phyloP scores from a whole-genome alignment of 2,113 vertebrate species.

The Argyrosomus japonicus region DNA sequence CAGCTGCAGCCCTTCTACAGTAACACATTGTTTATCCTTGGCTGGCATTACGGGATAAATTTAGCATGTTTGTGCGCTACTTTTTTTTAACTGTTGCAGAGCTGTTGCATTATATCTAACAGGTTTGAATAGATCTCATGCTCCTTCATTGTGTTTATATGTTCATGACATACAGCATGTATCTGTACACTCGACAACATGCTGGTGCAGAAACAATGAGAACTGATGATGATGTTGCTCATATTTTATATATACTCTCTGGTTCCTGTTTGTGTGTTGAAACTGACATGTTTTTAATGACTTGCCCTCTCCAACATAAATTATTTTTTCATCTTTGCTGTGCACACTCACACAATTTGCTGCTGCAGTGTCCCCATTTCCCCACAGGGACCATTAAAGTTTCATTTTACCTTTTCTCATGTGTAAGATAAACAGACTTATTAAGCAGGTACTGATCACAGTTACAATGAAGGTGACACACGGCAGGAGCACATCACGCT shows the following conservation, averaged over 20 bases:
- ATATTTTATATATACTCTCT: too few relatives aligned
- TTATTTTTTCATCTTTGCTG: neutral
- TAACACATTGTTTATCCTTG: neutral
- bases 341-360: neutral
- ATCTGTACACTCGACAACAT: neutral
- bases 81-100: neutral
- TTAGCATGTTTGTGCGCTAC: neutral
- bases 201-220: neutral
- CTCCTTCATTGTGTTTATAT: neutral
- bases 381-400: slow-evolving; percentile 61
- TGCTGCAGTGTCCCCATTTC: slow-evolving; percentile 3
- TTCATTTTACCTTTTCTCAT: slow-evolving; percentile 60
- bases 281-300: neutral
- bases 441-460: slow-evolving; percentile 77
- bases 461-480: slow-evolving; percentile 51
- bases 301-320: neutral
- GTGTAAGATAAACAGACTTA: slow-evolving; percentile 74
- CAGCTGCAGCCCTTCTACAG: slow-evolving; percentile 9
- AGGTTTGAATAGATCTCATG: too few relatives aligned
- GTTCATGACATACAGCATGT: neutral
- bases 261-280: neutral
- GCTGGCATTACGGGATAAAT: neutral
- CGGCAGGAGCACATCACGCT: slow-evolving; percentile 21
- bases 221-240: neutral
- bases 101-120: neutral